Evolutionary conservation across 2,797 vertebrate genomes (phyloP).

Genomic region (Heteromormyrus szaboi): DNA sequence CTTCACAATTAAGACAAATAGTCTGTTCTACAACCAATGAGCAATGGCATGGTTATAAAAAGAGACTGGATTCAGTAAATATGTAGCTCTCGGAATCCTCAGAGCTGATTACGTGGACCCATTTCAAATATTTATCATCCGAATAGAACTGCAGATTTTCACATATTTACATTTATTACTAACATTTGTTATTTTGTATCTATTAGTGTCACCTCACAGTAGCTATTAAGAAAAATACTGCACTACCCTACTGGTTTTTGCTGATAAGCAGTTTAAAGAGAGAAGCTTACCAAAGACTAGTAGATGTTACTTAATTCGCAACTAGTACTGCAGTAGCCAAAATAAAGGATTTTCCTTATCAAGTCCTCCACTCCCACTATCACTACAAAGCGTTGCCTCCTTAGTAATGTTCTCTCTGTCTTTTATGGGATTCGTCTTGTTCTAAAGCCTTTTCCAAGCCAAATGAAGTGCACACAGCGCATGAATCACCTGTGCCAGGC

Average conservation of each 20-base stretch:
- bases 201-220: neutral
- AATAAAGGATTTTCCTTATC: neutral
- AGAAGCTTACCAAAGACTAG: neutral
- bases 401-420: neutral
- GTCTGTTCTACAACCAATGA: neutral
- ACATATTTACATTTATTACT: neutral
- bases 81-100: neutral
- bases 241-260: neutral
- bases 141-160: neutral
- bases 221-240: neutral
- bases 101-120: neutral
- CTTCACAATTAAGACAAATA: neutral
- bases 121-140: neutral
- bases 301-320: neutral
- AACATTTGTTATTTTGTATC: neutral
- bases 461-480: neutral
- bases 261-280: neutral
- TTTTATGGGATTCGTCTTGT: neutral
- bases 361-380: neutral
- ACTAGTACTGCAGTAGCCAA: neutral
- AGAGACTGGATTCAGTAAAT: neutral
- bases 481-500: neutral
- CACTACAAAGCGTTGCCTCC: neutral
- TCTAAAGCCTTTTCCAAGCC: neutral
- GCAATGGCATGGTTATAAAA: neutral